These are phyloP conservation scores for Balanococcus diminutus DNA, from an alignment of 2,888 invertebrate species.

Conservation along the genomic window DNA sequence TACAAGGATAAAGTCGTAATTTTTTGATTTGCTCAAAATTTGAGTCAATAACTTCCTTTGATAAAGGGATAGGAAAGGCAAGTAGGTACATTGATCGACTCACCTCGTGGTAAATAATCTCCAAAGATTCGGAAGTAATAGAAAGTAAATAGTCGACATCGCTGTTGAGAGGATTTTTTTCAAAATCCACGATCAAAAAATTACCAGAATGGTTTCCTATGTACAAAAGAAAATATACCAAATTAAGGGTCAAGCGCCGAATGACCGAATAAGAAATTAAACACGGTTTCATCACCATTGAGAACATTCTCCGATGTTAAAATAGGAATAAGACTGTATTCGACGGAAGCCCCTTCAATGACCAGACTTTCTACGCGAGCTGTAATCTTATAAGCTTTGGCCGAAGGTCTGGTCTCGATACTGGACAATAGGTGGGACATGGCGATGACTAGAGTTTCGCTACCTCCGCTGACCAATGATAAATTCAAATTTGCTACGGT, in stretches of 20 bases:
- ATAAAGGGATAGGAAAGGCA: too few relatives aligned
- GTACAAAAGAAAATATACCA: neutral
- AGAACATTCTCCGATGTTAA: conserved; percentile 68
- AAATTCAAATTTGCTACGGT: conserved; percentile 76
- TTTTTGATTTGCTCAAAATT: too few relatives aligned
- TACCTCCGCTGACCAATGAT: conserved; percentile 71
- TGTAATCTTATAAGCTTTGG: conserved; percentile 72
- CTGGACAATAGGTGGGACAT: conserved; percentile 75
- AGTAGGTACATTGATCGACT: conserved; percentile 56
- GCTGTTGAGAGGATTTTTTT: conserved; percentile 71
- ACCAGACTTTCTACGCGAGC: conserved; percentile 76
- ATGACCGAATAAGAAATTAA: neutral
- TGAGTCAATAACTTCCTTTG: too few relatives aligned
- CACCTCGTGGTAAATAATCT: conserved; percentile 80
- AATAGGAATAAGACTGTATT: conserved; percentile 75
- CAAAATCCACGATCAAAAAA: conserved; percentile 76
- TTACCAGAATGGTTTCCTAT: conserved; percentile 70
- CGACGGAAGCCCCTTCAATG: conserved; percentile 74
- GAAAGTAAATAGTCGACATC: conserved; percentile 73
- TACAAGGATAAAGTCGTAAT: too few relatives aligned
- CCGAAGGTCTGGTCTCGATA: conserved; percentile 71
- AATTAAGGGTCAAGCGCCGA: neutral
- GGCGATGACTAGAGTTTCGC: conserved; percentile 74
- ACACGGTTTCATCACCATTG: conserved; percentile 57
- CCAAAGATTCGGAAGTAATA: conserved; percentile 74